These are phyloP conservation scores for Pyrocoelia pectoralis DNA, from an alignment of 2,888 invertebrate species.

Conservation along the genomic window DNA sequence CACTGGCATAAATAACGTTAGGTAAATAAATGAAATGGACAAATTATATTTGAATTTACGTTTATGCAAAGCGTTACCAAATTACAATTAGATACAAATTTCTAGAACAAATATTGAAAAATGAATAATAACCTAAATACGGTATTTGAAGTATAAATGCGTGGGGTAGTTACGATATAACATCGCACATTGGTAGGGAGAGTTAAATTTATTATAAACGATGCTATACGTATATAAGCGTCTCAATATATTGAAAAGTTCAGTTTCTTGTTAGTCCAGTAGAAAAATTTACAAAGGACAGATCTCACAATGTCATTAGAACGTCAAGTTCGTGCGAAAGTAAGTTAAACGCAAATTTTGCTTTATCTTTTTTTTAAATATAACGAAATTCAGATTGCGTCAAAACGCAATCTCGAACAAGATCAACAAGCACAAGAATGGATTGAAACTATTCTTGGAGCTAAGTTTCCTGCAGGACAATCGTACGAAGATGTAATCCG, in stretches of 20 bases:
- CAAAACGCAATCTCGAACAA: slow-evolving; percentile 82
- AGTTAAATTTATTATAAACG: slow-evolving; percentile 36
- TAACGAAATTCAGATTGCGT: slow-evolving; percentile 69
- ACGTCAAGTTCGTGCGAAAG: slow-evolving; percentile 91
- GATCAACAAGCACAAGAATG: slow-evolving; percentile 91
- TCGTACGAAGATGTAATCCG: slow-evolving; percentile 87
- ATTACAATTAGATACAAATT: background rate
- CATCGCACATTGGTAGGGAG: slow-evolving; percentile 22
- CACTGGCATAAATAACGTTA: background rate
- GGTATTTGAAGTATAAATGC: slow-evolving; percentile 43
- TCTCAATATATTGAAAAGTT: slow-evolving; percentile 45
- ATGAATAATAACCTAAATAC: slow-evolving; percentile 58
- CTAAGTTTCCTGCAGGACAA: slow-evolving; percentile 85
- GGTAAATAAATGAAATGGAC: background rate
- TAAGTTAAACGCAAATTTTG: slow-evolving; percentile 53
- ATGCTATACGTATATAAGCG: slow-evolving; percentile 54
- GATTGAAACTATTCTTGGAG: slow-evolving; percentile 88
- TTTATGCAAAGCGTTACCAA: background rate
- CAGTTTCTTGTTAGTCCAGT: slow-evolving; percentile 50
- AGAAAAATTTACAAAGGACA: slow-evolving; percentile 23
- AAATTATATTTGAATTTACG: background rate
- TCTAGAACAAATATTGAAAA: slow-evolving; percentile 35
- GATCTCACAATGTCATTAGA: slow-evolving; percentile 81
- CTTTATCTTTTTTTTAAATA: background rate
- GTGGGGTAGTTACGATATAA: slow-evolving; percentile 33